phyloP scores from a whole-genome alignment of 2,888 invertebrate species.

The Masnerella sp. region DNA sequence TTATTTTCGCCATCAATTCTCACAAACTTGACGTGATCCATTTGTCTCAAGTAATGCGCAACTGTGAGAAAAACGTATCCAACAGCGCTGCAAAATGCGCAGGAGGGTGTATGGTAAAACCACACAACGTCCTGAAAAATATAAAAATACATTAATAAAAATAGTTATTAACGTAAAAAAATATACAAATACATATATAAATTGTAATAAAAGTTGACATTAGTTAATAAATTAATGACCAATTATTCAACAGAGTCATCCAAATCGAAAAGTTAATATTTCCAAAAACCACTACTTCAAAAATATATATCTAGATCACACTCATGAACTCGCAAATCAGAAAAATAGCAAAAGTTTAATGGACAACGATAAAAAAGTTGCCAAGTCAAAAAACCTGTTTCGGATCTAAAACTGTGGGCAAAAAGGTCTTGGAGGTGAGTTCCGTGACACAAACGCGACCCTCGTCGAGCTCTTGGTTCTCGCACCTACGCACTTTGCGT shows the following conservation, averaged over 20 bases:
- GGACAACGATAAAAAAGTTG: slow-evolving; percentile 1
- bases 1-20: slow-evolving; percentile 90
- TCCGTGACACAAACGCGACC: slow-evolving; percentile 81
- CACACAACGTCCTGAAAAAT: slow-evolving; percentile 85
- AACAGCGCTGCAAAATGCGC: slow-evolving; percentile 86
- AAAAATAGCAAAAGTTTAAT: too few species aligned
- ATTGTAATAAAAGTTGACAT: too few species aligned
- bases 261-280: too few species aligned
- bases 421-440: slow-evolving; percentile 83
- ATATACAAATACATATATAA: too few species aligned
- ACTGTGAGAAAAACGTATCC: slow-evolving; percentile 84
- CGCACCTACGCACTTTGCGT: slow-evolving; percentile 40
- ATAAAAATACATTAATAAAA: slow-evolving; percentile 27
- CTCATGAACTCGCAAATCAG: too few species aligned
- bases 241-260: too few species aligned
- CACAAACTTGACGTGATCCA: slow-evolving; percentile 80
- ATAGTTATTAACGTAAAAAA: slow-evolving; percentile 2
- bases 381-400: slow-evolving; percentile 80
- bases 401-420: slow-evolving; percentile 80
- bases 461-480: slow-evolving; percentile 59
- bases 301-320: too few species aligned
- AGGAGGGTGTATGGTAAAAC: slow-evolving; percentile 88
- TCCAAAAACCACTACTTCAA: too few species aligned
- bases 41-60: slow-evolving; percentile 81
- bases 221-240: too few species aligned